Base-by-base conservation (phyloP, 1,140 invertebrate genomes). In the Drosophila virilis region DNA sequence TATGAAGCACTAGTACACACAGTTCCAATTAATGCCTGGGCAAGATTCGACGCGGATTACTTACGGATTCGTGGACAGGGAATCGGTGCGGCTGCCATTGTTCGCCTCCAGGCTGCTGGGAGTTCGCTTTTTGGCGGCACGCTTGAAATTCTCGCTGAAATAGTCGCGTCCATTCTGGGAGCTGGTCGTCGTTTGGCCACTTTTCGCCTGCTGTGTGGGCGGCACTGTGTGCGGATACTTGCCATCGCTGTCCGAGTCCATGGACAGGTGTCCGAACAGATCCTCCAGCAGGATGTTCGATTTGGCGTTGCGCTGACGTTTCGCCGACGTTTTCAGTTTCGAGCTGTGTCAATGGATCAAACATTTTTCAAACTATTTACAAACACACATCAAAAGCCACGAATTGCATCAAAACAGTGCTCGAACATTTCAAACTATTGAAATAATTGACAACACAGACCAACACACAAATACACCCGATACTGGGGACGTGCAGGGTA, bases 151-250 rank as follows among this genome's bases (percentile, higher is more conserved):
- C 43, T 85, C 74, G 28, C 82, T 80, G 10, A 91, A 85, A 33
- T 80, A 82, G 59, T 92, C 80, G 17, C 68, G 77, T 70, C 75
- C 75, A 61, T 72, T 74, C 15, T 69, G 61, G 6, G 84, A 58
- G 13, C 75, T 77, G 6, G 88, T 81, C 32, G 74, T 77, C 15
- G 74, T 57, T 10, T 77, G 71, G 40, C 81, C 78, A 33, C 59
- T 77, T 42, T 85, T 83, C 9, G 89, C 78, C 65, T 91, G 78
- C 57, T 81, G 84, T n/a, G 84, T 86, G 6, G 60, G 69, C 12
- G 91, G 91, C 48, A 92, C 90, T n/a, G 90, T 92, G 42, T 91
- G 91, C 13, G 91, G 88, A 75, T 91, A 92, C 57, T 92, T 92
- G 37, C 78, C 74, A 52, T 91, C 90, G 43, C 80, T 82, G 52